Evolutionary conservation across 1,140 invertebrate species (phyloP).

Genomic region (Tyrophagus putrescentiae): DNA sequence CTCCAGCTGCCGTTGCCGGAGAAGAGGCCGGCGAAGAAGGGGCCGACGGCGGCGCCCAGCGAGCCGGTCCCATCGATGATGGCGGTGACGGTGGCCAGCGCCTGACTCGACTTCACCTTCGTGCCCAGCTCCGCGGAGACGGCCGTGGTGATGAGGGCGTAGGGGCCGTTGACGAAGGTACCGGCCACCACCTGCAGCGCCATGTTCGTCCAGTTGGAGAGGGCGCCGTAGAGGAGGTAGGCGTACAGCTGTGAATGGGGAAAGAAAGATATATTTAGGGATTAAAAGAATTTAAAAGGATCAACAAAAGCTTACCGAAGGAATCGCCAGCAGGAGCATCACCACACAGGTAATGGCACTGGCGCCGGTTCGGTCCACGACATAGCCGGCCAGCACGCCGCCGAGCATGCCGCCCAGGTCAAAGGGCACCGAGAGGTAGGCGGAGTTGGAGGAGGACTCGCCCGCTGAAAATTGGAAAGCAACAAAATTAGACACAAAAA

Average conservation of each 20-base stretch:
- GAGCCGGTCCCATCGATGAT: slow-evolving; percentile 94
- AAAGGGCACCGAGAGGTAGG: slow-evolving; percentile 72
- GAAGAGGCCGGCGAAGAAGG: slow-evolving; percentile 70
- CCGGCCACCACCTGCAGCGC: slow-evolving; percentile 59
- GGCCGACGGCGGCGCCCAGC: slow-evolving; percentile 71
- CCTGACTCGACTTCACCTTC: slow-evolving; percentile 69
- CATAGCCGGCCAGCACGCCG: slow-evolving; percentile 67
- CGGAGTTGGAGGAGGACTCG: slow-evolving; percentile 52
- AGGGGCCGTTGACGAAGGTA: slow-evolving; percentile 79
- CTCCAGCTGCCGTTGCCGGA: slow-evolving; percentile 51
- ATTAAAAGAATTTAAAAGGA: slow-evolving; percentile 5
- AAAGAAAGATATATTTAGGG: slow-evolving; percentile 16
- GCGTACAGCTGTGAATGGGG: slow-evolving; percentile 51
- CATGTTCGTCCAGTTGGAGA: slow-evolving; percentile 43
- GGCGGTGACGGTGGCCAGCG: slow-evolving; percentile 83
- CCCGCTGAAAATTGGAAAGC: too few species aligned
- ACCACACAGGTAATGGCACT: slow-evolving; percentile 64
- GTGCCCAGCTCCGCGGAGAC: slow-evolving; percentile 85
- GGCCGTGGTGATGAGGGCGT: slow-evolving; percentile 86
- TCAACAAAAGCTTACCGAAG: slow-evolving; percentile 47
- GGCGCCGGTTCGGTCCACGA: slow-evolving; percentile 67
- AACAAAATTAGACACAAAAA: slow-evolving; percentile 26
- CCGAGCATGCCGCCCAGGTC: slow-evolving; percentile 77
- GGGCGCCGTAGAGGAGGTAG: slow-evolving; percentile 53
- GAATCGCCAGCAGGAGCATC: slow-evolving; percentile 64